A percentile compares a stretch with the other conserved stretches of the same genome.
Conservation (phyloP, 2,797 vertebrate genomes). For the Synanceia verrucosa region DNA sequence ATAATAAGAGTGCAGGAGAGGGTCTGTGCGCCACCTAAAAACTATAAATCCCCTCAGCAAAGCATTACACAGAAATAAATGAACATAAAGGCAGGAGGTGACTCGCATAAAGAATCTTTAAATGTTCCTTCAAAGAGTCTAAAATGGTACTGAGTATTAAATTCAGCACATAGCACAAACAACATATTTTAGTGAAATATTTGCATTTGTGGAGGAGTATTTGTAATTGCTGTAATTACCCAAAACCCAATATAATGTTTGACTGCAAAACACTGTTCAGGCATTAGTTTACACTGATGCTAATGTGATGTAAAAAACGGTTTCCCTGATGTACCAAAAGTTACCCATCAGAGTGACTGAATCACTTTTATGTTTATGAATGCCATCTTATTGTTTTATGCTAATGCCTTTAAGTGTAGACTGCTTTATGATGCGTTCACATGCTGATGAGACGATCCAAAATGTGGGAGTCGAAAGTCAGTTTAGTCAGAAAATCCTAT, state of each 20-base stretch:
- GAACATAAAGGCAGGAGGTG: not conserved
- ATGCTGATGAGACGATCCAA: not conserved
- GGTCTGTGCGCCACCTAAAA: conserved; percentile 21
- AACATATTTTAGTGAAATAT: conserved; percentile 11
- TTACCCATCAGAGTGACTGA: not conserved
- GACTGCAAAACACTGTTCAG: conserved; percentile 18
- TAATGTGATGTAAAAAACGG: conserved; percentile 8
- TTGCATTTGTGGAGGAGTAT: conserved; percentile 22
- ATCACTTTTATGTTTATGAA: conserved; percentile 1
- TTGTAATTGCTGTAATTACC: conserved; percentile 14
- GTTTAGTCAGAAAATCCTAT: not conserved
- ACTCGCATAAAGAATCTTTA: not conserved
- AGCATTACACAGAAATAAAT: not conserved
- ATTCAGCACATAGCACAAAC: conserved; percentile 4
- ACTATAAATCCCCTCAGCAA: conserved; percentile 8
- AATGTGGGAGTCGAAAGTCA: not conserved
- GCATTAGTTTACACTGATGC: conserved; percentile 13
- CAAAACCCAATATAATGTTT: conserved; percentile 4
- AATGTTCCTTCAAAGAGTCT: not conserved
- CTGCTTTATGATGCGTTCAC: conserved; percentile 12
- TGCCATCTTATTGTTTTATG: conserved; percentile 2
- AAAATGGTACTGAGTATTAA: conserved; percentile 5
- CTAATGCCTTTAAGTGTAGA: not conserved
- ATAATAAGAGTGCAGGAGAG: conserved; percentile 13
- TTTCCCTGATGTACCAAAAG: not conserved